Conservation (phyloP, 2,888 invertebrate genomes). For the Erebia palarica region DNA sequence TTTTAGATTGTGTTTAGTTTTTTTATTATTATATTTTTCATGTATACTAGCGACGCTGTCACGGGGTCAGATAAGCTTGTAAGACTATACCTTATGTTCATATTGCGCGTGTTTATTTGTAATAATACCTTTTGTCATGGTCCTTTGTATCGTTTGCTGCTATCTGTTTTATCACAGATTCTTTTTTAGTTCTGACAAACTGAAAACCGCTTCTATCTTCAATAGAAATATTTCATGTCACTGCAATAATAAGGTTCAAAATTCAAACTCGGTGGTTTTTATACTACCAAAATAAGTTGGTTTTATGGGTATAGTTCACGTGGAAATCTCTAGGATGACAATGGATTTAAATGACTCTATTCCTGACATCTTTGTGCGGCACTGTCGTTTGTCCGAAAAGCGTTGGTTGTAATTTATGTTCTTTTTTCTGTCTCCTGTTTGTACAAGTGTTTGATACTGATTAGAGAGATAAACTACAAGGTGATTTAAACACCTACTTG, state of each 20-base stretch:
- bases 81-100: slow-evolving; percentile 7
- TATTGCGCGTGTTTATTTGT: slow-evolving; percentile 51
- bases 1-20: too few relatives aligned
- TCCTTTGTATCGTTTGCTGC: slow-evolving; percentile 65
- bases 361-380: slow-evolving; percentile 64
- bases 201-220: slow-evolving; percentile 30
- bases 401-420: slow-evolving; percentile 66
- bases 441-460: slow-evolving; percentile 62
- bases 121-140: slow-evolving; percentile 71
- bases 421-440: slow-evolving; percentile 64
- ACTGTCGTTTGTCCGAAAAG: slow-evolving; percentile 58
- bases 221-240: slow-evolving; percentile 45
- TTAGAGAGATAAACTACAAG: slow-evolving; percentile 19
- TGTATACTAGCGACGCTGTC: too few relatives aligned
- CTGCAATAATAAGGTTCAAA: slow-evolving; percentile 30
- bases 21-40: too few relatives aligned
- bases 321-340: slow-evolving; percentile 67
- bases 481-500: neutral
- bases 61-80: too few relatives aligned
- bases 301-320: slow-evolving; percentile 52
- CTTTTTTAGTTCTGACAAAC: slow-evolving; percentile 56
- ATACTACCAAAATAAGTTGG: slow-evolving; percentile 41
- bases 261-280: slow-evolving; percentile 29
- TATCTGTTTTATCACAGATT: slow-evolving; percentile 75
- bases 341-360: slow-evolving; percentile 78